Evolutionary conservation across 1,140 invertebrate species (phyloP).

Genomic region (Aphis gossypii): DNA sequence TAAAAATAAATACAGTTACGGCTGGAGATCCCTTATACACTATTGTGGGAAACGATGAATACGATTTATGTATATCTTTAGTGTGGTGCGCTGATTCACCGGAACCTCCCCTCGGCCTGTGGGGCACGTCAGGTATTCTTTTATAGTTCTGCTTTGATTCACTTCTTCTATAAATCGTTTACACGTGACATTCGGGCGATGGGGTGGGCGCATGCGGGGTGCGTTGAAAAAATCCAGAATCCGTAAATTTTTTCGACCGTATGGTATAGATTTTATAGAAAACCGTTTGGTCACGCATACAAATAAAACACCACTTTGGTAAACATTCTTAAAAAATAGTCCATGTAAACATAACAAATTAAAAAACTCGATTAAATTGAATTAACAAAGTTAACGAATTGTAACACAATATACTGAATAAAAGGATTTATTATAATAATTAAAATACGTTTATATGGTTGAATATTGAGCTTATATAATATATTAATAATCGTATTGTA

Average conservation of each 20-base stretch:
- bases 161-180: constrained; percentile 7
- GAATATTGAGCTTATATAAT: too few species aligned
- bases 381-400: background rate
- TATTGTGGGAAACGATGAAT: constrained; percentile 53
- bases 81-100: constrained; percentile 30
- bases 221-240: background rate
- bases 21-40: constrained; percentile 10
- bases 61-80: constrained; percentile 43
- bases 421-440: background rate
- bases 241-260: background rate
- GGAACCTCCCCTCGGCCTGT: background rate
- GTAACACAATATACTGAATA: background rate
- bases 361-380: background rate
- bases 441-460: too few species aligned
- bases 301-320: background rate
- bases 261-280: background rate
- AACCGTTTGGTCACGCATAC: background rate
- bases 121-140: constrained; percentile 51
- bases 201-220: background rate
- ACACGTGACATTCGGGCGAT: constrained; percentile 25
- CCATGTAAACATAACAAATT: background rate
- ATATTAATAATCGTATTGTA: too few species aligned
- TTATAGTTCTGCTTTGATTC: background rate
- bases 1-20: constrained; percentile 52
- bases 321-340: background rate